Conservation (phyloP, 2,797 vertebrate species). For the Manis pentadactyla region DNA sequence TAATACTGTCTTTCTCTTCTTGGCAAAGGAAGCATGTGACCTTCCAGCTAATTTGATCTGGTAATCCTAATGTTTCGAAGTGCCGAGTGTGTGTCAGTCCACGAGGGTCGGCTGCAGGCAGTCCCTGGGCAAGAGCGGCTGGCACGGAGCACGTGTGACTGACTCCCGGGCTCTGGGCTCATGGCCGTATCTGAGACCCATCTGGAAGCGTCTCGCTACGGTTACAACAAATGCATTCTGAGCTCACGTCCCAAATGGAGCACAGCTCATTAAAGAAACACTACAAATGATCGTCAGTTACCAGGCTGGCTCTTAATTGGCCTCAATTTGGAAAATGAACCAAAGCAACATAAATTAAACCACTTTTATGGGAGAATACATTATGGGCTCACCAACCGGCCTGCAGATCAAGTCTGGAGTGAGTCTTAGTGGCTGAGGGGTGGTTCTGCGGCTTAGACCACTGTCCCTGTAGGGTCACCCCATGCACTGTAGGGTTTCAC, state of each 20-base stretch:
- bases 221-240: neutral
- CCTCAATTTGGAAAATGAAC: conserved; percentile 7
- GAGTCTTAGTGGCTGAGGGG: neutral
- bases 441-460: neutral
- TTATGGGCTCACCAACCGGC: neutral
- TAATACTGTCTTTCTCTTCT: neutral
- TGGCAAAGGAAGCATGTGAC: neutral
- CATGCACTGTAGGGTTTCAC: neutral
- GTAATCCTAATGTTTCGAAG: neutral
- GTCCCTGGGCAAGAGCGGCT: neutral
- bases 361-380: neutral
- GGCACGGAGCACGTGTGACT: neutral
- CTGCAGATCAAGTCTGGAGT: neutral
- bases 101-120: neutral
- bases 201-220: neutral
- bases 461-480: neutral
- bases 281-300: no score
- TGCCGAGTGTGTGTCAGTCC: neutral
- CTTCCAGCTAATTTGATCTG: neutral
- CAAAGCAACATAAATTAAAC: neutral
- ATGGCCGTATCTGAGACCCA: neutral
- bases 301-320: neutral
- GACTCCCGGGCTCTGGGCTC: neutral
- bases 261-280: neutral
- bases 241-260: neutral